Conservation (phyloP, 1,140 invertebrate genomes). For the Papilio dardanus region DNA sequence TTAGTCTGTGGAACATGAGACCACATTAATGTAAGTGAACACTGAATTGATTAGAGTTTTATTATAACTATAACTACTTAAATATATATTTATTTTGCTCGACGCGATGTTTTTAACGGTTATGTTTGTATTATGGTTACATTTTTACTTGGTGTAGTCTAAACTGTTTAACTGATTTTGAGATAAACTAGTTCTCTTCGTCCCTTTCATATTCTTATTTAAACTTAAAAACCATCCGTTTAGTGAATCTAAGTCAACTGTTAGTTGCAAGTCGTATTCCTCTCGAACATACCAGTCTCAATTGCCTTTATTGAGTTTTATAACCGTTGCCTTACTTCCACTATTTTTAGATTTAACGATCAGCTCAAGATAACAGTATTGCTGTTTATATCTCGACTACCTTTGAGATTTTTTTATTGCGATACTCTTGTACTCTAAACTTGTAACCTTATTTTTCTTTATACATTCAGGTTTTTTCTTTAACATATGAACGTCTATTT, state of each 20-base stretch:
- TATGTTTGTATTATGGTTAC: too few species aligned
- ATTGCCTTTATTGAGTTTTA: conserved; percentile 28
- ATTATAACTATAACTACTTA: not conserved
- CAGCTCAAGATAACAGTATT: conserved; percentile 24
- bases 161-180: too few species aligned
- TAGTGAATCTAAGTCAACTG: too few species aligned
- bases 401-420: conserved; percentile 25
- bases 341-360: conserved; percentile 28
- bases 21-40: conserved; percentile 1
- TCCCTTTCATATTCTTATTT: too few species aligned
- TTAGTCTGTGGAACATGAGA: conserved; percentile 24
- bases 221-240: too few species aligned
- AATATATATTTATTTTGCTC: not conserved
- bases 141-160: too few species aligned
- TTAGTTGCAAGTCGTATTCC: not conserved
- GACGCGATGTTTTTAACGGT: too few species aligned
- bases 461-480: not conserved
- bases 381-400: conserved; percentile 6
- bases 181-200: too few species aligned
- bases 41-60: not conserved
- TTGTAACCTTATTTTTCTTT: not conserved
- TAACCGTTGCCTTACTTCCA: not conserved
- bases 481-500: not conserved
- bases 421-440: not conserved
- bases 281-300: conserved; percentile 9